These are phyloP conservation scores for Hyposoter dolosus DNA, from an alignment of 2,888 invertebrate species.

Conservation along the genomic window DNA sequence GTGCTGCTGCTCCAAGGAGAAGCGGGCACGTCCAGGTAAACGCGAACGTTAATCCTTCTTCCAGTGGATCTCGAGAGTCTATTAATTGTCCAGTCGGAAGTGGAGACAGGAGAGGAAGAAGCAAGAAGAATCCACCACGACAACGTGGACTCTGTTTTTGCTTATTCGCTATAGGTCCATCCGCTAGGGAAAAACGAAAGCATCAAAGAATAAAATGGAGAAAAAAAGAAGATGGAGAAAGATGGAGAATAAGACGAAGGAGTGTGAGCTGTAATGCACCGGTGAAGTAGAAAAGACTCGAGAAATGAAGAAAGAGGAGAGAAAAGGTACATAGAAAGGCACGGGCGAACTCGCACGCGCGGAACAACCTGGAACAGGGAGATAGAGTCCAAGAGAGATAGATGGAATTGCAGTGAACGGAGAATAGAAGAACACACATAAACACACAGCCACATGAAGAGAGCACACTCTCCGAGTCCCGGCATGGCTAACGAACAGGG, in stretches of 20 bases:
- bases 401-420: constrained; percentile 49
- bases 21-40: constrained; percentile 41
- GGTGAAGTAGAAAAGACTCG: constrained; percentile 37
- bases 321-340: constrained; percentile 36
- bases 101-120: constrained; percentile 47
- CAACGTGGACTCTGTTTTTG: constrained; percentile 16
- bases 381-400: constrained; percentile 27
- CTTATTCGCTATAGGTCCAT: constrained; percentile 33
- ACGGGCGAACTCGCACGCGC: constrained; percentile 60
- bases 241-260: constrained; percentile 55
- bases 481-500: constrained; percentile 79
- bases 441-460: constrained; percentile 9
- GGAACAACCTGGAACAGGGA: constrained; percentile 26
- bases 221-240: constrained; percentile 21
- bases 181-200: constrained; percentile 10
- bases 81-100: constrained; percentile 69
- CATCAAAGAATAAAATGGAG: constrained; percentile 22
- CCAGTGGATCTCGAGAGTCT: constrained; percentile 61
- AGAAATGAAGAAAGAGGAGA: constrained; percentile 46
- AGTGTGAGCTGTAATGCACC: constrained; percentile 48
- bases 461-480: constrained; percentile 56
- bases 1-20: constrained; percentile 30
- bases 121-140: constrained; percentile 1
- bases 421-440: constrained; percentile 47
- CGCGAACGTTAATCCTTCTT: constrained; percentile 65